Percentiles rank a stretch among this genome's conserved stretches.
These are phyloP conservation scores for Diabrotica undecimpunctata DNA, from an alignment of 1,140 invertebrate genomes.

Conservation along the genomic window DNA sequence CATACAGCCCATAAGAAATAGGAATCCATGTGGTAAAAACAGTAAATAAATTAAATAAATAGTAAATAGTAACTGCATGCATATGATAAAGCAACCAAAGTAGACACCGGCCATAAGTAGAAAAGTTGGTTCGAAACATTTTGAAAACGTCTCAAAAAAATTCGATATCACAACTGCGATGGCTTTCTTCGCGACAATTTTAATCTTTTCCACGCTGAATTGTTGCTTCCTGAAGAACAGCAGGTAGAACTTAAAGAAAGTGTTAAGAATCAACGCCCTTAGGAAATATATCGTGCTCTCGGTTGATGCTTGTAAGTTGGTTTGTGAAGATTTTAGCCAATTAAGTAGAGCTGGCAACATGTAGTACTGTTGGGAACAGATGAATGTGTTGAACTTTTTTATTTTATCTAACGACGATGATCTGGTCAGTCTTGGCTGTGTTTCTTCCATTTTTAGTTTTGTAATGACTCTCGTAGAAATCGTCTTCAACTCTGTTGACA, in stretches of 20 bases:
- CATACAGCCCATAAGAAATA: conserved; percentile 10
- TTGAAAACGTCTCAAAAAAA: conserved; percentile 9
- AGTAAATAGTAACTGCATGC: neutral
- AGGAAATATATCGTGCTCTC: conserved; percentile 37
- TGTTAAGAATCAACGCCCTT: conserved; percentile 30
- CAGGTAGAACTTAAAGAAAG: conserved; percentile 8
- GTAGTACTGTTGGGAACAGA: conserved; percentile 41
- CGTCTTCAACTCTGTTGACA: neutral
- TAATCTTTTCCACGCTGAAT: neutral
- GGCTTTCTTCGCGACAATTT: neutral
- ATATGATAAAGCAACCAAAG: neutral
- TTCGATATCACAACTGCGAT: conserved; percentile 1
- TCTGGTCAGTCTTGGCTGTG: conserved; percentile 27
- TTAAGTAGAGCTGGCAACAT: conserved; percentile 38
- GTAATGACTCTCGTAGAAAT: conserved; percentile 16
- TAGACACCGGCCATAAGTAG: neutral
- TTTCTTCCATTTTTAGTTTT: conserved; percentile 27
- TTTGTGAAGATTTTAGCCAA: conserved; percentile 38
- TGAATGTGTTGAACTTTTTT: conserved; percentile 40
- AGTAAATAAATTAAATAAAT: conserved; percentile 10
- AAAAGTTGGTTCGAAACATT: conserved; percentile 14
- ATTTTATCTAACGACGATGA: conserved; percentile 41
- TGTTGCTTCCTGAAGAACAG: neutral
- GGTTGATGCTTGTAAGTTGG: conserved; percentile 28
- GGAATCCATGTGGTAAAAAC: conserved; percentile 6